Evolutionary conservation across 2,888 invertebrate species (phyloP), one percentile per base, ranked within the genome.

Genomic region (Axea sp.): DNA sequence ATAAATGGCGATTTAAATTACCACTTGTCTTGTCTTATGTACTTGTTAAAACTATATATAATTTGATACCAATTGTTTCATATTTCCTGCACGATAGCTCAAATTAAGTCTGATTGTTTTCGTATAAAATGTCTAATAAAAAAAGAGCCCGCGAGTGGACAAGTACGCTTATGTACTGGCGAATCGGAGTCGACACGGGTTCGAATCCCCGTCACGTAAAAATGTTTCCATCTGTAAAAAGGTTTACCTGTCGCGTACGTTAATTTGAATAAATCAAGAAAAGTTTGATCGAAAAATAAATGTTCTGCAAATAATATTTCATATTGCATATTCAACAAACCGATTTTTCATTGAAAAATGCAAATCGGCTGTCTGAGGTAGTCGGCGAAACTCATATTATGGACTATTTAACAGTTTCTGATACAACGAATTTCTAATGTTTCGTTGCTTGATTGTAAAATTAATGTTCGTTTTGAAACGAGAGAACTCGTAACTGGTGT

Each of bases 381-480:
- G 15, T 33, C 1, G 15, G 12, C n/a, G n/a, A 14, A 1, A 33
- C 15, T 1, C 5, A 19, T 19, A 19, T 37, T 37, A 19, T 17
- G 2, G 2, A 8, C 5, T 3, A n/a, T 4, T 7, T n/a, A 35
- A 35, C 12, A 35, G n/a, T 37, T 37, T 19, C 9, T 17, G 17
- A 47, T 19, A n/a, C n/a, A n/a, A n/a, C n/a, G n/a, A n/a, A n/a
- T n/a, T n/a, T n/a, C n/a, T n/a, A n/a, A 47, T 11, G 15, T 47
- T 49, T 47, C 7, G 35, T 51, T 37, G 26, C 37, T 15, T 11
- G 26, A 37, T 26, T 22, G 26, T 37, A 51, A 35, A 37, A 51
- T 55, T 39, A 55, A 39, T 55, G 59, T 47, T 37, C 15, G 59
- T 33, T 43, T 45, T 33, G 31, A 60, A 43, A 31, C 14, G 14